Percentiles rank a stretch among this genome's conserved stretches.
Conservation (phyloP, 1,140 invertebrate species). For the Drosophila tani region DNA sequence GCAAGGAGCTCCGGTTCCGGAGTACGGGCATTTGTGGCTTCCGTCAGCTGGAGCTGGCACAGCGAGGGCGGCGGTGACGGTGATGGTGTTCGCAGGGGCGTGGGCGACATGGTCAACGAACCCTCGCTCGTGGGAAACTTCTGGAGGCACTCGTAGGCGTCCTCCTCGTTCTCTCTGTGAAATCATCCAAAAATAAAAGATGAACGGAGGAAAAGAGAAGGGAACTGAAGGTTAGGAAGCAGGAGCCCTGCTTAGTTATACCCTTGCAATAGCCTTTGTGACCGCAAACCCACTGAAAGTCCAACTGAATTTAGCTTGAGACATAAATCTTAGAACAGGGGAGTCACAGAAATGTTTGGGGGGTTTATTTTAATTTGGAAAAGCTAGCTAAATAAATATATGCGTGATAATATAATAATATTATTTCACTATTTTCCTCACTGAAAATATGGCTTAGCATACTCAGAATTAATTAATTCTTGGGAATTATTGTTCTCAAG, state of each 20-base stretch:
- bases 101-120: constrained; percentile 71
- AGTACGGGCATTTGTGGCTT: constrained; percentile 70
- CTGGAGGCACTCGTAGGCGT: constrained; percentile 39
- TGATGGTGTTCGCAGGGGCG: constrained; percentile 31
- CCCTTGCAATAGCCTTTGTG: constrained; percentile 4
- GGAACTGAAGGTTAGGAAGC: constrained; percentile 3
- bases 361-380: not conserved
- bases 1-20: constrained; percentile 49
- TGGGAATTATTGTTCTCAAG: not conserved
- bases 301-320: not conserved
- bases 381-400: not conserved
- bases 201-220: constrained; percentile 12
- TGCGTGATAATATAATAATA: not conserved
- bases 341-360: too few relatives aligned
- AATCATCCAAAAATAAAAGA: constrained; percentile 6
- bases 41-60: constrained; percentile 40
- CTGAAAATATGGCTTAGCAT: too few relatives aligned
- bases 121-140: constrained; percentile 58
- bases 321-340: not conserved
- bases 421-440: not conserved
- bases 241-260: not conserved
- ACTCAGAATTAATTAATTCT: not conserved
- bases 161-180: constrained; percentile 61
- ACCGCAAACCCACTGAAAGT: not conserved
- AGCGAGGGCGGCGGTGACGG: constrained; percentile 17